Base-by-base conservation (phyloP, 1,140 invertebrate genomes). In the Archegozetes longisetosus region DNA sequence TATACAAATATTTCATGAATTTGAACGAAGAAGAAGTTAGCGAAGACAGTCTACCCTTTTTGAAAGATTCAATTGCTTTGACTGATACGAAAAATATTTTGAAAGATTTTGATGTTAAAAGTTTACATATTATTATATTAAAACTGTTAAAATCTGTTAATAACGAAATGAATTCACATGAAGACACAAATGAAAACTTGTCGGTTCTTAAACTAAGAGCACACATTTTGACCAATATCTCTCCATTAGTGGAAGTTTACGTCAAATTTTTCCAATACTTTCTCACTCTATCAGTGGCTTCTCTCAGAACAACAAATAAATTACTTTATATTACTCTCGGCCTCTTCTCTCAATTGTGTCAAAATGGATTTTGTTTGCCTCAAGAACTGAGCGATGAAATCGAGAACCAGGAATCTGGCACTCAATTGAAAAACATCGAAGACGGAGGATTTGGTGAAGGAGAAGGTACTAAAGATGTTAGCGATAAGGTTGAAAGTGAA, bases 301-400 rank as follows among this genome's bases (percentile, higher is more conserved):
- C 81, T 3, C 83, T 88, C 66, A 79, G 86, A 64, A 74, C 83
- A 0, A 82, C 82, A 2, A 82, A 81, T 59, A 95, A 95, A 75
- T 80, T 94, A 68, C 73, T 85, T 6, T 86, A 85, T 3, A 78
- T 91, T 1, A 75, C 96, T 27, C 70, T 91, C 23, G 83, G 82
- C 55, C 81, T 93, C 6, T 96, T 95, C 68, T 79, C 83, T 0
- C 84, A 92, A 61, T 74, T 96, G 2, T 80, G 83, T 23, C 75
- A 79, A 28, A 93, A 94, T 75, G 95, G 95, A 49, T 98, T 97
- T 72, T 95, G 92, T 69, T 79, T 89, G 54, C 91, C 92, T 14
- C 80, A 85, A 23, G 88, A 94, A 68, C 72, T 75, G 51, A 68
- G 73, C 63, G 76, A 79, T 49, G 72, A 77, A 53, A 80, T 84